Evolutionary conservation across 1,140 invertebrate species (phyloP).

Genomic region (Drosophila baimaii): DNA sequence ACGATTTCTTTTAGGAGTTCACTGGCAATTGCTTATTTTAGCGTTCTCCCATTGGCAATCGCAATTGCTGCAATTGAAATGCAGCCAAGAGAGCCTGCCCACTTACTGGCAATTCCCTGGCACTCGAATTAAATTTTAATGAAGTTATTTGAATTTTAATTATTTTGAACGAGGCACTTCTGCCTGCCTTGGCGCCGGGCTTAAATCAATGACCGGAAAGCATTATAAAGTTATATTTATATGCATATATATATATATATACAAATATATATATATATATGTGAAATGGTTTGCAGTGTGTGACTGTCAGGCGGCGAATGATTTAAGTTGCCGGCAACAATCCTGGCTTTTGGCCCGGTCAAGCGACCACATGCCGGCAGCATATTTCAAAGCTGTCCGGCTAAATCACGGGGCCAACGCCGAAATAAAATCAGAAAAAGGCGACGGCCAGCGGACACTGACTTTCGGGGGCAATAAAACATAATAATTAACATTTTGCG

Average conservation of each 20-base stretch:
- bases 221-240: conserved; percentile 51
- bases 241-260: conserved; percentile 22
- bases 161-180: conserved; percentile 30
- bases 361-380: conserved; percentile 59
- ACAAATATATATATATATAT: background rate
- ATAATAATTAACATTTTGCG: conserved; percentile 79
- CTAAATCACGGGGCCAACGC: conserved; percentile 51
- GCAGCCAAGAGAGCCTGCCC: conserved; percentile 42
- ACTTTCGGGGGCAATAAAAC: conserved; percentile 63
- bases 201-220: conserved; percentile 61
- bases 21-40: conserved; percentile 55
- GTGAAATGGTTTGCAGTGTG: conserved; percentile 8
- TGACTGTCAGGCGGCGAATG: conserved; percentile 41
- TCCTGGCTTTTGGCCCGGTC: conserved; percentile 38
- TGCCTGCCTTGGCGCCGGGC: conserved; percentile 34
- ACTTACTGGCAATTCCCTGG: conserved; percentile 32
- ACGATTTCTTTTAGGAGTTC: conserved; percentile 30
- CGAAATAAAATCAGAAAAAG: conserved; percentile 27
- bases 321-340: conserved; percentile 49
- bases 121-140: conserved; percentile 56
- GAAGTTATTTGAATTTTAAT: conserved; percentile 68
- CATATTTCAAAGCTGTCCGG: conserved; percentile 68
- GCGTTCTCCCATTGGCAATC: conserved; percentile 46
- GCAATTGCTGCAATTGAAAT: conserved; percentile 60
- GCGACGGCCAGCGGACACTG: conserved; percentile 6